phyloP scores from a whole-genome alignment of 2,888 invertebrate genomes.

The Trissolcus brochymenae region DNA sequence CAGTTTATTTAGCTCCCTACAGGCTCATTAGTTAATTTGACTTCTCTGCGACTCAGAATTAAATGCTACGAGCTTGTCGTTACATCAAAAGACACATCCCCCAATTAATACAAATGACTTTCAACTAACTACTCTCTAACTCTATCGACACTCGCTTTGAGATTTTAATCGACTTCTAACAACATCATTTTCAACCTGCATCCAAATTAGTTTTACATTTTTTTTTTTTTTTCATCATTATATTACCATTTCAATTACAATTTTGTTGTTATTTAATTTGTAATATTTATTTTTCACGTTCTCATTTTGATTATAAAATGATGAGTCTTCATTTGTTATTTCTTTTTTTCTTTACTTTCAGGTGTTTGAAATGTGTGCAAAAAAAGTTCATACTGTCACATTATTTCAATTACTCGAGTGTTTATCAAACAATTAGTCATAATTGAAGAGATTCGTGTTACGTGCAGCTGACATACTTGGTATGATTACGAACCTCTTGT shows the following conservation, averaged over 20 bases:
- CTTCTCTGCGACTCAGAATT: constrained; percentile 35
- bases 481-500: constrained; percentile 15
- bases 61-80: constrained; percentile 20
- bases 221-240: not conserved
- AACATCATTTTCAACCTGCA: not conserved
- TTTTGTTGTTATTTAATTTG: not conserved
- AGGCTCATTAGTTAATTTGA: constrained; percentile 50
- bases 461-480: not conserved
- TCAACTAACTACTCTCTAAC: not conserved
- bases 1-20: constrained; percentile 40
- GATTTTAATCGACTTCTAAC: not conserved
- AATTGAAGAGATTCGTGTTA: constrained; percentile 7
- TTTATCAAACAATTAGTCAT: constrained; percentile 20
- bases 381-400: not conserved
- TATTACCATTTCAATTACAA: not conserved
- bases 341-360: not conserved
- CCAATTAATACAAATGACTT: constrained; percentile 30
- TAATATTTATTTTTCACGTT: not conserved
- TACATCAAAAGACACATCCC: constrained; percentile 22
- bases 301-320: not conserved
- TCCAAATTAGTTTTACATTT: not conserved
- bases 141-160: too few relatives aligned
- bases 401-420: not conserved
- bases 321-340: not conserved
- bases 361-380: not conserved